Percentiles rank a stretch among this genome's conserved stretches.
These are phyloP conservation scores for Brienomyrus longianalis DNA, from an alignment of 2,113 vertebrate species.

Conservation along the genomic window DNA sequence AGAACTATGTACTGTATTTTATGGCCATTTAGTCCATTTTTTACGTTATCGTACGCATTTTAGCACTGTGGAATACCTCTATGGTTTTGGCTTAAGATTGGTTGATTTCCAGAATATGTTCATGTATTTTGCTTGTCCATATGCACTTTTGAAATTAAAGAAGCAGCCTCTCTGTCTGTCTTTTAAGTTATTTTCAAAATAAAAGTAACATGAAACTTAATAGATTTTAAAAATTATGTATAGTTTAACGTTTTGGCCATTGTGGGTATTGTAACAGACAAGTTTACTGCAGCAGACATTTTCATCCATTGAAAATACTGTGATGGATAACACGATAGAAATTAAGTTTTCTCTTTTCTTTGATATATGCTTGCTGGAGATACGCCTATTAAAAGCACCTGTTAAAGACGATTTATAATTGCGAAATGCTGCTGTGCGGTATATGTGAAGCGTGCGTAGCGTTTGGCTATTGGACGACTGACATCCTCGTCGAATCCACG, in stretches of 20 bases:
- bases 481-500: not conserved
- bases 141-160: constrained; percentile 20
- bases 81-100: not conserved
- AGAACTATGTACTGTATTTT: not conserved
- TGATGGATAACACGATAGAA: not conserved
- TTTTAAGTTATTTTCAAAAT: not conserved
- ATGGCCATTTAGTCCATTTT: not conserved
- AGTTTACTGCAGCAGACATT: not conserved
- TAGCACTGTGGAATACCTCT: not conserved
- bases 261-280: not conserved
- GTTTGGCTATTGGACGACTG: not conserved
- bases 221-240: not conserved
- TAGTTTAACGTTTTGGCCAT: not conserved
- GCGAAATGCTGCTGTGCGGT: not conserved
- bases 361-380: not conserved
- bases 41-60: constrained; percentile 2
- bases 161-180: not conserved
- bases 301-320: not conserved
- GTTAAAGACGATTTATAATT: too few relatives aligned
- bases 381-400: not conserved
- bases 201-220: not conserved
- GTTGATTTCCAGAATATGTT: not conserved
- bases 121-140: not conserved
- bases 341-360: not conserved
- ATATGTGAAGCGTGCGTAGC: not conserved